Evolutionary conservation across 1,140 invertebrate genomes (phyloP), one percentile per base, ranked within the genome.

Genomic region (Heliconius congener): DNA sequence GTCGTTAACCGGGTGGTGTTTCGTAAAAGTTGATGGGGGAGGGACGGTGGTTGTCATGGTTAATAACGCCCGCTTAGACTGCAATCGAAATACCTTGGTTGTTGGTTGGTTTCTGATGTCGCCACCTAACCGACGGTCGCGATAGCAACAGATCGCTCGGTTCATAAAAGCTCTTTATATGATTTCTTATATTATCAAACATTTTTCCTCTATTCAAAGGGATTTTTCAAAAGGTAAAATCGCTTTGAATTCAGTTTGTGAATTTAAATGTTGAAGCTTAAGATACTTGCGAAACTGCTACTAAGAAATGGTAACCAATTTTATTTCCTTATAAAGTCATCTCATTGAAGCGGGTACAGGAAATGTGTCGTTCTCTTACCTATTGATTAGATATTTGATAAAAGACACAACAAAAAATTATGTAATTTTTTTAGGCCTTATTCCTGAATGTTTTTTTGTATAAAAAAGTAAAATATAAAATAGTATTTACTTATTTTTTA

Each of bases 21-120:
- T 91, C 87, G 84, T 88, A 93, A 92, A 92, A 87, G 85, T 87
- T 90, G 80, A 84, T 74, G 82, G 87, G 60, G 89, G 87, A 87
- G 88, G 89, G 89, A 76, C 81, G 84, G 66, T 81, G 85, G 92
- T 93, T 92, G 90, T 90, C 91, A 93, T 93, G 91, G 91, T 90
- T 92, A 91, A 86, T 94, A 94, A 93, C 91, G 88, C 91, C 85
- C 84, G 70, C 81, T 75, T 80, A 72, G 30, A 72, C 71, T 72
- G 71, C 71, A 72, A 72, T 72, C 71, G 71, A 66, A 66, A 66
- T 66, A 66, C 60, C 60, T 11, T 11, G 23, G 60, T 13, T 13
- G 13, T 46, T 46, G 13, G 42, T 46, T 46, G 13, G 60, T 66
- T 66, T 66, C 60, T 66, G 60, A 66, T 5, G 74, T 79, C 71